Conservation (phyloP, 2,113 vertebrate species). For the Amazona vittata region DNA sequence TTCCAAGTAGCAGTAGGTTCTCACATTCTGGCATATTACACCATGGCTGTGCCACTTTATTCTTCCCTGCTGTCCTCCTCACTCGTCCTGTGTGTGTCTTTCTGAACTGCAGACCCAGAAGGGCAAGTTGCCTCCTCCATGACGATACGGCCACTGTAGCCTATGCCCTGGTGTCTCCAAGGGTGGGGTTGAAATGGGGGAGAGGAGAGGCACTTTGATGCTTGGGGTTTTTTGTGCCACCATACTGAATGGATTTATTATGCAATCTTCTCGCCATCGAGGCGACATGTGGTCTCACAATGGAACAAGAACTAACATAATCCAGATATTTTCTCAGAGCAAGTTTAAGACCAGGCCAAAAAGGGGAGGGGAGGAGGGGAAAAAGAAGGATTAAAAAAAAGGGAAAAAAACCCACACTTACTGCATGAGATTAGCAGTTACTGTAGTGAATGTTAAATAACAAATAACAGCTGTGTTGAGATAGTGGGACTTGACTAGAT, state of each 20-base stretch:
- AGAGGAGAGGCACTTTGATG: not conserved
- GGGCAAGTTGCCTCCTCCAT: not conserved
- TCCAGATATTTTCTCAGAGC: slow-evolving; percentile 51
- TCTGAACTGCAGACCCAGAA: not conserved
- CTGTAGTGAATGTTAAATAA: slow-evolving; percentile 38
- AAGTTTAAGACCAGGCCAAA: slow-evolving; percentile 15
- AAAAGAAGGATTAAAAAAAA: not conserved
- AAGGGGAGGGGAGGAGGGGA: not conserved
- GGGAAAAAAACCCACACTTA: not conserved
- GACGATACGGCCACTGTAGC: not conserved
- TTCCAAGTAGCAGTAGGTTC: not conserved
- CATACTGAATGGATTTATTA: not conserved
- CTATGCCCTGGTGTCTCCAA: not conserved
- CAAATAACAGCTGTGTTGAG: slow-evolving; percentile 48
- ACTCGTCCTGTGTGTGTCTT: not conserved
- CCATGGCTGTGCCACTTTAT: not conserved
- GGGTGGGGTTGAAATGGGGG: not conserved
- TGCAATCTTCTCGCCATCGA: not conserved
- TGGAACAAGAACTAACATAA: slow-evolving; percentile 52
- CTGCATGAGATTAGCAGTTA: slow-evolving; percentile 26
- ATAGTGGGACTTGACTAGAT: not conserved
- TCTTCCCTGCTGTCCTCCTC: not conserved
- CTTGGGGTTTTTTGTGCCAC: slow-evolving; percentile 2
- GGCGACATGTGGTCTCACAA: slow-evolving; percentile 18
- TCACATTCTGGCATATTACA: not conserved